Conservation (phyloP, 1,140 invertebrate genomes). For the Bombyx mandarina region DNA sequence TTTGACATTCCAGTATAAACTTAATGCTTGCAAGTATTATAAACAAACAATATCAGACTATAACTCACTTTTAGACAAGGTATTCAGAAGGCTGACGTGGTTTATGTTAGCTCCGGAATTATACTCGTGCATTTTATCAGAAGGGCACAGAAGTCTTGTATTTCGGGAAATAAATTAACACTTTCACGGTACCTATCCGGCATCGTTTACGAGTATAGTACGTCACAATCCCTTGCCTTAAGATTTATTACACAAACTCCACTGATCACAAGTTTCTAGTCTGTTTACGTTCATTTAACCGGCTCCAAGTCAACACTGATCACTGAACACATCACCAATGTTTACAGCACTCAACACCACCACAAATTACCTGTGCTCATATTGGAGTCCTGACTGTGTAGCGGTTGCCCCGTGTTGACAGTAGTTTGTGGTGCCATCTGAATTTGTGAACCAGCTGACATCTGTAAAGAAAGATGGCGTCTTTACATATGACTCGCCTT, state of each 20-base stretch:
- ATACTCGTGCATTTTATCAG: conserved; percentile 58
- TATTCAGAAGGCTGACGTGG: conserved; percentile 54
- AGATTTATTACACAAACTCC: conserved; percentile 18
- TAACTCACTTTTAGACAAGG: conserved; percentile 63
- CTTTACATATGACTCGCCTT: conserved; percentile 66
- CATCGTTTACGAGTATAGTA: conserved; percentile 56
- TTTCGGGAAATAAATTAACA: conserved; percentile 47
- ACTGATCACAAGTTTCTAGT: conserved; percentile 20
- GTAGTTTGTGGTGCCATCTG: conserved; percentile 94
- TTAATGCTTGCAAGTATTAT: too few relatives aligned
- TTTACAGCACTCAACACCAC: conserved; percentile 55
- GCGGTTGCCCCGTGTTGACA: conserved; percentile 87
- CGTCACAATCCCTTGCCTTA: conserved; percentile 57
- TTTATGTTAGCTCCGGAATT: conserved; percentile 59
- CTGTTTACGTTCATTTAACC: conserved; percentile 17
- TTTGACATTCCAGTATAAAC: too few relatives aligned
- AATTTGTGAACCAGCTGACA: conserved; percentile 94
- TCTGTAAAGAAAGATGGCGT: conserved; percentile 79
- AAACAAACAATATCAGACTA: background rate
- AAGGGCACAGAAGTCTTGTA: conserved; percentile 34
- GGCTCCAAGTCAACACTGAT: conserved; percentile 26
- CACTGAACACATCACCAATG: conserved; percentile 48
- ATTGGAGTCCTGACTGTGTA: conserved; percentile 95
- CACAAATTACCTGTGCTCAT: conserved; percentile 87
- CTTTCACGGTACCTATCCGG: conserved; percentile 63